Evolutionary conservation across 2,113 vertebrate species (phyloP), one percentile per base, ranked within the genome.

Genomic region (Proterorhinus semilunaris): DNA sequence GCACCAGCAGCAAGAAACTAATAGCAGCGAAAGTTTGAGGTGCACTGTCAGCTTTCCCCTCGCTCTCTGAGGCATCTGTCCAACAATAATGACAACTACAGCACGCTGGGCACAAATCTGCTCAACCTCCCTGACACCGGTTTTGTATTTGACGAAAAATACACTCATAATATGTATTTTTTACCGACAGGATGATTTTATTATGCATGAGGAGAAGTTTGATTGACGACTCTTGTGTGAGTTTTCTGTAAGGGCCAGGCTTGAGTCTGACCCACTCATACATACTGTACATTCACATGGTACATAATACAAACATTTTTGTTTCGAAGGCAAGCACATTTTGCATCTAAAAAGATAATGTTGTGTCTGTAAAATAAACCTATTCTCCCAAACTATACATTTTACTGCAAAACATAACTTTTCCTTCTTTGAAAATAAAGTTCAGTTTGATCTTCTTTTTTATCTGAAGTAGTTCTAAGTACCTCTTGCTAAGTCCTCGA

Each of bases 11-110:
- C 76, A 69, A 74, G 52, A 70, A 78, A 47, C 65, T 71, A 72
- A 83, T 82, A 65, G 49, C 69, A 76, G 65, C 62, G 76, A 83
- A 79, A 86, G 75, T 58, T 36, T 61, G 58, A 78, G 74, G 66
- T 86, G 79, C 79, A 75, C 53, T 65, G 75, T 83, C 74, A 86
- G 62, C 68, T 69, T 59, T 72, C 64, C 61, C 62, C 75, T 70
- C 57, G 44, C 53, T 78, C 72, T 68, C 66, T 74, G 58, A 84
- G 64, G 62, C 71, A 69, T 79, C 74, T 74, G 74, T 78, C 50
- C 11, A 77, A 79, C 43, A 62, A 47, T 47, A 47, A 58, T 54
- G 71, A 74, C 65, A 66, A 61, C 69, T 3, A 53, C 27, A 13
- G 65, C 44, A 27, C 62, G 45, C 9, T 43, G 61, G 67, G 57